These are phyloP conservation scores for Gobius niger DNA, from an alignment of 2,113 vertebrate species.

Conservation along the genomic window DNA sequence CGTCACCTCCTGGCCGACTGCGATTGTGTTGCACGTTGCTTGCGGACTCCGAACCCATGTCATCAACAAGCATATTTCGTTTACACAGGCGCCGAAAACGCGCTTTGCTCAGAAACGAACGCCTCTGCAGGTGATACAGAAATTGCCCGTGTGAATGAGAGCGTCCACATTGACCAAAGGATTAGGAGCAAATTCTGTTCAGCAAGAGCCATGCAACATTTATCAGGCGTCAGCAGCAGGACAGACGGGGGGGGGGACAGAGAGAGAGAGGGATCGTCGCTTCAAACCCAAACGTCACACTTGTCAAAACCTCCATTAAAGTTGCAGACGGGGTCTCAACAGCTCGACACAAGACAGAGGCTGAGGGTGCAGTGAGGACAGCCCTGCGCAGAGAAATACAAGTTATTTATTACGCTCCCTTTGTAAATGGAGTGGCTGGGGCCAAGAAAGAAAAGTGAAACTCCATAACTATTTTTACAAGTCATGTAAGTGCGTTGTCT, in stretches of 20 bases:
- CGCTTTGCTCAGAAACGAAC: neutral
- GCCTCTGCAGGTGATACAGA: slow-evolving; percentile 12
- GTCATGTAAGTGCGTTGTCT: neutral
- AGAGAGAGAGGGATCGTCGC: neutral
- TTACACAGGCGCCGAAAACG: neutral
- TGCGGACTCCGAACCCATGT: too few species aligned
- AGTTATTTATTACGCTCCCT: neutral
- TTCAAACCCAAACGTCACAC: slow-evolving; percentile 28
- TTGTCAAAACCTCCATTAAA: slow-evolving; percentile 41
- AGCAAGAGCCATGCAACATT: slow-evolving; percentile 51
- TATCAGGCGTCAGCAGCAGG: slow-evolving; percentile 45
- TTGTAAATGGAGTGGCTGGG: neutral
- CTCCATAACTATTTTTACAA: neutral
- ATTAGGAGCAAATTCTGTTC: slow-evolving; percentile 48
- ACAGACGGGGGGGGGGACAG: slow-evolving; percentile 2
- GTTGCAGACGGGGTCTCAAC: slow-evolving; percentile 35
- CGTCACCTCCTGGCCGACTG: too few species aligned
- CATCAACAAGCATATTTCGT: too few species aligned
- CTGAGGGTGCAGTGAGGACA: slow-evolving; percentile 10
- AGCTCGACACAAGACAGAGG: slow-evolving; percentile 27
- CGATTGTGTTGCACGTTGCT: too few species aligned
- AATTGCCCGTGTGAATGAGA: slow-evolving; percentile 26
- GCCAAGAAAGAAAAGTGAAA: neutral
- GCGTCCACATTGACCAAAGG: slow-evolving; percentile 41
- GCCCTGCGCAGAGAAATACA: slow-evolving; percentile 8